phyloP scores from a whole-genome alignment of 2,888 invertebrate species.

The Lysandra coridon region DNA sequence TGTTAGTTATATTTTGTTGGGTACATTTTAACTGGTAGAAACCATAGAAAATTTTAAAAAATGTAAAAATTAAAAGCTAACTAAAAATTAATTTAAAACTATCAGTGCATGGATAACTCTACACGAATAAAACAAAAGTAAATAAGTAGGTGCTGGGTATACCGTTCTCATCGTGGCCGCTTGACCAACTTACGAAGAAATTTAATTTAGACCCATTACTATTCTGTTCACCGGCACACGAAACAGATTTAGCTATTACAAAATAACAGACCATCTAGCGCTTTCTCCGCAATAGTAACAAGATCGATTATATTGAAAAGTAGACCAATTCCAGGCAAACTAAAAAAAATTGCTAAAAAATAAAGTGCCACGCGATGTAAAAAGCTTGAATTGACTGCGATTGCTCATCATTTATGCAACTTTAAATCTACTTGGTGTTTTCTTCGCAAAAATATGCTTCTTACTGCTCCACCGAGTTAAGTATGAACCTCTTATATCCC shows the following conservation, averaged over 20 bases:
- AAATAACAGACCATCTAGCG: constrained; percentile 39
- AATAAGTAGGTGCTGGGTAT: constrained; percentile 33
- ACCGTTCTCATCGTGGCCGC: constrained; percentile 55
- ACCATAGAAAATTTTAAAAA: not conserved
- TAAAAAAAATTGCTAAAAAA: not conserved
- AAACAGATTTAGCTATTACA: constrained; percentile 52
- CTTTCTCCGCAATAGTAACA: constrained; percentile 28
- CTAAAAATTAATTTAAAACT: not conserved
- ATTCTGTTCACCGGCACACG: constrained; percentile 56
- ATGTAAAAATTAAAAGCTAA: not conserved
- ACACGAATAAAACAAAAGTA: constrained; percentile 6
- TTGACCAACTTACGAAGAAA: constrained; percentile 65
- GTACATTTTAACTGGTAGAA: not conserved
- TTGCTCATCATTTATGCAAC: constrained; percentile 11
- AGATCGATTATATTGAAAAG: not conserved
- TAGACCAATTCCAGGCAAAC: not conserved
- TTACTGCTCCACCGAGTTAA: constrained; percentile 45
- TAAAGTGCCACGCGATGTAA: not conserved
- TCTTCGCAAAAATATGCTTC: constrained; percentile 35
- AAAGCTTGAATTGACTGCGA: not conserved
- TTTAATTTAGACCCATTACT: constrained; percentile 64
- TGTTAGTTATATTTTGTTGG: constrained; percentile 5
- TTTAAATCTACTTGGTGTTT: constrained; percentile 28
- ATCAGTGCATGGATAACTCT: not conserved
- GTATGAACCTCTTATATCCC: constrained; percentile 42